These are phyloP conservation scores for Xenopus laevis DNA, from an alignment of 2,113 vertebrate genomes.

Conservation along the genomic window DNA sequence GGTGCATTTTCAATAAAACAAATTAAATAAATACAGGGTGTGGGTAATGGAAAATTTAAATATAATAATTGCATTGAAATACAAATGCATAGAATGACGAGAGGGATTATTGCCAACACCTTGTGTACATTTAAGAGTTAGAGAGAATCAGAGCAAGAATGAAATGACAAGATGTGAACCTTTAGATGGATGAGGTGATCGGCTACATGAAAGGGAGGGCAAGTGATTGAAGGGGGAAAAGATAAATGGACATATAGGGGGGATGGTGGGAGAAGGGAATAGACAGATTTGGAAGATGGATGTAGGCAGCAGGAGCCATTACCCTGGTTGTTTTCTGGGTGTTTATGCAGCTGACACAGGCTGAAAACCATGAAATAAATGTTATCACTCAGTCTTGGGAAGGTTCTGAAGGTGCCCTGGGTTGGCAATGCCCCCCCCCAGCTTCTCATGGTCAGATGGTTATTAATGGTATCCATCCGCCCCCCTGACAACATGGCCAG, in stretches of 20 bases:
- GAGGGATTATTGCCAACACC: neutral
- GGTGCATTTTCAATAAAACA: too few relatives aligned
- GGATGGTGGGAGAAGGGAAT: conserved; percentile 20
- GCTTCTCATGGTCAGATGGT: conserved; percentile 7
- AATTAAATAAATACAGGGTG: too few relatives aligned
- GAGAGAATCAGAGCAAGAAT: conserved; percentile 15
- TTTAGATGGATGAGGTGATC: too few relatives aligned
- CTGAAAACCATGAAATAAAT: conserved; percentile 39
- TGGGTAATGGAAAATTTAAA: too few relatives aligned
- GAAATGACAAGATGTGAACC: conserved; percentile 13
- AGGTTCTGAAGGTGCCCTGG: conserved; percentile 18
- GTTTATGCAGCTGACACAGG: conserved; percentile 40
- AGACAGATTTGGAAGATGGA: conserved; percentile 41
- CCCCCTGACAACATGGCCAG: neutral
- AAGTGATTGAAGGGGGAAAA: conserved; percentile 35
- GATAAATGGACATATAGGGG: conserved; percentile 34
- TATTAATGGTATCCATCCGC: conserved; percentile 18
- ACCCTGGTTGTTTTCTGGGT: conserved; percentile 39
- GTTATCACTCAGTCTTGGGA: conserved; percentile 35
- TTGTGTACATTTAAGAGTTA: conserved; percentile 1
- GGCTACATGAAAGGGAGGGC: conserved; percentile 34
- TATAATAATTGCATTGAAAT: neutral
- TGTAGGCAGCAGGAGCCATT: conserved; percentile 34
- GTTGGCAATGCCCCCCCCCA: conserved; percentile 21
- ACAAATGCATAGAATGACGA: neutral